Evolutionary conservation across 2,888 invertebrate genomes (phyloP).

Genomic region (Drosophila mimica): DNA sequence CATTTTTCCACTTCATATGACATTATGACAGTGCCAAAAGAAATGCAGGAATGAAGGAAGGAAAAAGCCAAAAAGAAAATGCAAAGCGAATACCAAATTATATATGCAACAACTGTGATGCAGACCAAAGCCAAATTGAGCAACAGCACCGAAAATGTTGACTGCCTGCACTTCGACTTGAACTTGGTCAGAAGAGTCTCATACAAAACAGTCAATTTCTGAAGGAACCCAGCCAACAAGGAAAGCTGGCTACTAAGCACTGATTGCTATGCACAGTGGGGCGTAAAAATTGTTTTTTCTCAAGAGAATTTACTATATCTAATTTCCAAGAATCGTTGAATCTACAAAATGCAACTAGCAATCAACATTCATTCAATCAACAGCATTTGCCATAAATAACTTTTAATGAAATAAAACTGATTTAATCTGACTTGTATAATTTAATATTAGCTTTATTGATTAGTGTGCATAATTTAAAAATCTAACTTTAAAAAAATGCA

Average conservation of each 20-base stretch:
- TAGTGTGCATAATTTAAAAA: background rate
- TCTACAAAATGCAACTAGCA: background rate
- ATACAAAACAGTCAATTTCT: constrained; percentile 25
- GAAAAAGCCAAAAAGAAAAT: background rate
- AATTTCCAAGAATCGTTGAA: background rate
- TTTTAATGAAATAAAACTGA: background rate
- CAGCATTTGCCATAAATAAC: background rate
- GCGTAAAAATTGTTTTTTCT: background rate
- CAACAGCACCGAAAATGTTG: constrained; percentile 30
- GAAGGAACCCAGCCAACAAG: constrained; percentile 14
- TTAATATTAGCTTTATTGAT: background rate
- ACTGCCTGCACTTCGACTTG: constrained; percentile 13
- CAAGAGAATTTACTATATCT: background rate
- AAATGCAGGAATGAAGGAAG: constrained; percentile 5
- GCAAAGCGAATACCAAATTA: constrained; percentile 27
- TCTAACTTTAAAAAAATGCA: too few relatives aligned
- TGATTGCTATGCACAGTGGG: background rate
- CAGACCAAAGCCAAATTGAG: constrained; percentile 45
- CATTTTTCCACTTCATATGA: constrained; percentile 63
- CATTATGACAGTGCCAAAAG: constrained; percentile 39
- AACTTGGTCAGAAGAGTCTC: constrained; percentile 9
- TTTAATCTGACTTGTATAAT: background rate
- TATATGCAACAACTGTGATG: constrained; percentile 41
- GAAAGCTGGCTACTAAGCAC: constrained; percentile 14
- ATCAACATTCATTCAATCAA: background rate